Percentiles rank a stretch among this genome's conserved stretches.
phyloP scores from a whole-genome alignment of 2,797 vertebrate genomes.

The Phoeniculus purpureus region DNA sequence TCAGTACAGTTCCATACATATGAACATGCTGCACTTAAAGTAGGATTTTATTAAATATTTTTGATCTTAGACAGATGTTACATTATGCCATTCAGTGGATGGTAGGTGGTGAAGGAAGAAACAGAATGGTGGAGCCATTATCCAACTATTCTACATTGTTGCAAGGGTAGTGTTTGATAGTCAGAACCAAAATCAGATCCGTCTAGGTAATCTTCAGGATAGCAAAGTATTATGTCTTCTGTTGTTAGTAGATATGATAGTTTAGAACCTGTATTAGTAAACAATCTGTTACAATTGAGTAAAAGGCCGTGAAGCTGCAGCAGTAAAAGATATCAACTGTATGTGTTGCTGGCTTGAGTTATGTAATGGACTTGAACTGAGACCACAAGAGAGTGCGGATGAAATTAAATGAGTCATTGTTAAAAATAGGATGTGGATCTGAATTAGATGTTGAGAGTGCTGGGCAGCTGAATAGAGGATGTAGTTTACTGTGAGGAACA shows the following conservation, averaged over 20 bases:
- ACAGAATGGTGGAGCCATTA: neutral
- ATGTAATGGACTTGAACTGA: conserved; percentile 15
- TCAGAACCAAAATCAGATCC: neutral
- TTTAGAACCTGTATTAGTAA: neutral
- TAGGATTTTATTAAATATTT: neutral
- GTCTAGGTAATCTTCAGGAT: neutral
- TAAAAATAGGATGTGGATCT: conserved; percentile 40
- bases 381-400: neutral
- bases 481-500: neutral
- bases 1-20: neutral
- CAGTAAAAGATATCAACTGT: neutral
- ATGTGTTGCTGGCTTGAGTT: neutral
- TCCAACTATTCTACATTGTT: neutral
- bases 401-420: conserved; percentile 55
- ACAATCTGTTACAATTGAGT: neutral
- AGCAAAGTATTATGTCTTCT: neutral
- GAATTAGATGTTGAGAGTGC: neutral
- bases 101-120: neutral
- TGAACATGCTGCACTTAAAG: neutral
- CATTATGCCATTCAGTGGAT: neutral
- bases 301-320: neutral
- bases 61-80: neutral
- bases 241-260: neutral
- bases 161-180: neutral
- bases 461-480: conserved; percentile 3